Evolutionary conservation across 1,140 invertebrate species (phyloP).

Genomic region (Drosophila nigromelanica): DNA sequence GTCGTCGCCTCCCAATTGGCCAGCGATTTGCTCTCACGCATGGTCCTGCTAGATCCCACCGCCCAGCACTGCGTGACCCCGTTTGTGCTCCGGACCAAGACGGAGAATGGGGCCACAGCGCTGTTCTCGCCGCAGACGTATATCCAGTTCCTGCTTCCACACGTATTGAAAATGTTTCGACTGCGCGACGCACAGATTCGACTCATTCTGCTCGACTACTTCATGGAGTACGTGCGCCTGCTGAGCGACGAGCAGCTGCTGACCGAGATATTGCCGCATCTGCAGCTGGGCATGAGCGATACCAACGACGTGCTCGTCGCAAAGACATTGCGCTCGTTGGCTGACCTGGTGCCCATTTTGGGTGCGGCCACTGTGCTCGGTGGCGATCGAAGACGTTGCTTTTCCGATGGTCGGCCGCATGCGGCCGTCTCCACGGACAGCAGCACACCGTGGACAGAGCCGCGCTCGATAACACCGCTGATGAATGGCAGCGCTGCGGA

Average conservation of each 20-base stretch:
- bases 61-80: conserved; percentile 91
- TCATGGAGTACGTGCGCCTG: conserved; percentile 88
- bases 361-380: conserved; percentile 91
- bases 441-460: conserved; percentile 59
- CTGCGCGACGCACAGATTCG: conserved; percentile 91
- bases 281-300: conserved; percentile 93
- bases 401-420: conserved; percentile 91
- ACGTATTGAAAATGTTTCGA: conserved; percentile 90
- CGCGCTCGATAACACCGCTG: conserved; percentile 78
- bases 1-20: conserved; percentile 91
- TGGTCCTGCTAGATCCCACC: conserved; percentile 91
- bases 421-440: conserved; percentile 58
- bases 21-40: conserved; percentile 89
- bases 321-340: conserved; percentile 90
- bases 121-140: conserved; percentile 88
- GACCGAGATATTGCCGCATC: conserved; percentile 88
- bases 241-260: conserved; percentile 89
- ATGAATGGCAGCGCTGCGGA: conserved; percentile 61
- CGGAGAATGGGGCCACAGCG: conserved; percentile 82
- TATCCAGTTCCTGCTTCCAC: conserved; percentile 88
- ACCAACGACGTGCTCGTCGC: conserved; percentile 91
- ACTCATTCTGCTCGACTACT: conserved; percentile 88
- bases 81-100: conserved; percentile 89
- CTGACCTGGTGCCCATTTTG: conserved; percentile 92
- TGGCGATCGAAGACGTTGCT: conserved; percentile 90